These are phyloP conservation scores for Diadegma fenestrale DNA, from an alignment of 2,888 invertebrate species.

Conservation along the genomic window DNA sequence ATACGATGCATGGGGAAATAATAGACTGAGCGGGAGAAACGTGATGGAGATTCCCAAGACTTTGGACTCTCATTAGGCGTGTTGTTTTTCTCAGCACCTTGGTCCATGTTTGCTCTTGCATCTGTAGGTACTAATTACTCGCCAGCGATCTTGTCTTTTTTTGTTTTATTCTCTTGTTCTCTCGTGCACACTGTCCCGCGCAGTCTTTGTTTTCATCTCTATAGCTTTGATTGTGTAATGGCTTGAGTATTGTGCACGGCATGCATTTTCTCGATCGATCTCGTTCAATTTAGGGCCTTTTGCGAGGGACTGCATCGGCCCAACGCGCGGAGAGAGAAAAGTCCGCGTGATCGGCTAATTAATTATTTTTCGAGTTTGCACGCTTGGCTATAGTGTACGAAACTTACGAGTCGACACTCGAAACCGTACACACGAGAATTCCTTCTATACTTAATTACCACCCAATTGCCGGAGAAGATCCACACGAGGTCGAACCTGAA, in stretches of 20 bases:
- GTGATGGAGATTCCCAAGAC: slow-evolving; percentile 56
- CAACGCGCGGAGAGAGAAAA: slow-evolving; percentile 31
- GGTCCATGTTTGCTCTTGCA: slow-evolving; percentile 77
- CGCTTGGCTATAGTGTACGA: slow-evolving; percentile 52
- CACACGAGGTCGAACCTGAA: neutral
- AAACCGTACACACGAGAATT: slow-evolving; percentile 10
- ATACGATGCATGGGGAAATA: slow-evolving; percentile 1
- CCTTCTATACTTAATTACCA: slow-evolving; percentile 32
- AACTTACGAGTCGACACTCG: slow-evolving; percentile 50
- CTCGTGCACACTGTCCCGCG: slow-evolving; percentile 55
- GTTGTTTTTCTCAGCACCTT: slow-evolving; percentile 74
- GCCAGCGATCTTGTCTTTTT: slow-evolving; percentile 48
- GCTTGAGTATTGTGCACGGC: slow-evolving; percentile 32
- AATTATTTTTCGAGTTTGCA: slow-evolving; percentile 76
- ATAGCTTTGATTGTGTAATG: slow-evolving; percentile 58
- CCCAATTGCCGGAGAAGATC: neutral
- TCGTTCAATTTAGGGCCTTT: slow-evolving; percentile 57
- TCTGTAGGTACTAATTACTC: slow-evolving; percentile 83
- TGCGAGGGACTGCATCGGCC: neutral
- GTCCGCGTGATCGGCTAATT: slow-evolving; percentile 78
- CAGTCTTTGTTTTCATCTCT: slow-evolving; percentile 11
- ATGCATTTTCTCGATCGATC: slow-evolving; percentile 43
- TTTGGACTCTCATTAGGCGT: slow-evolving; percentile 78
- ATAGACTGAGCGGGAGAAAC: slow-evolving; percentile 24
- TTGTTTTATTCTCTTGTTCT: slow-evolving; percentile 69